Conservation (phyloP, 2,797 vertebrate genomes). For the Anabas testudineus region DNA sequence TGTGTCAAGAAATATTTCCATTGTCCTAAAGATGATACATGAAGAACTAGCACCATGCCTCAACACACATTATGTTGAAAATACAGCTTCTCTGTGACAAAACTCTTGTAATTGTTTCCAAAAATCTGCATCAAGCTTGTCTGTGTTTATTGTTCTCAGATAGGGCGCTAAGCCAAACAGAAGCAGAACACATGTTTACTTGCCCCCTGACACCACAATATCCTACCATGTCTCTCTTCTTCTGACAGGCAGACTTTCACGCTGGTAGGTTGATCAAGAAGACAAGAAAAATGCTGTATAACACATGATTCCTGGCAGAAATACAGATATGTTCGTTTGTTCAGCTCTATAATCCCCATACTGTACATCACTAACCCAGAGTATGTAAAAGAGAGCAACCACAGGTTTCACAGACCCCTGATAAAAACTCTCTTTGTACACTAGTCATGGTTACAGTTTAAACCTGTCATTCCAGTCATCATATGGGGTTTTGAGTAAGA, state of each 20-base stretch:
- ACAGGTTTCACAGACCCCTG: background rate
- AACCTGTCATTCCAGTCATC: constrained; percentile 23
- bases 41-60: constrained; percentile 25
- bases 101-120: constrained; percentile 4
- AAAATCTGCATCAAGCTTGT: constrained; percentile 24
- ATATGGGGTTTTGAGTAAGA: constrained; percentile 6
- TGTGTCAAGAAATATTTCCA: constrained; percentile 15
- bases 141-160: constrained; percentile 38
- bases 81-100: constrained; percentile 12
- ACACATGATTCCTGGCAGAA: too few species aligned
- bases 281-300: constrained; percentile 28
- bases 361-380: constrained; percentile 20
- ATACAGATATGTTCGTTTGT: too few species aligned
- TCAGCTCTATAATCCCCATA: background rate
- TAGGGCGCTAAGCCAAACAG: constrained; percentile 63
- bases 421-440: background rate
- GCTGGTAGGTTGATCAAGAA: constrained; percentile 39
- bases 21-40: constrained; percentile 40
- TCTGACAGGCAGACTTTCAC: constrained; percentile 52
- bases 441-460: constrained; percentile 22
- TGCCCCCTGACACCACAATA: constrained; percentile 24
- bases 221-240: constrained; percentile 32
- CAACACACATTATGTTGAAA: constrained; percentile 37
- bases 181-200: constrained; percentile 56
- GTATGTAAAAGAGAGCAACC: constrained; percentile 11